These are phyloP conservation scores for Camelus dromedarius DNA, from an alignment of 2,113 vertebrate genomes.

Conservation along the genomic window DNA sequence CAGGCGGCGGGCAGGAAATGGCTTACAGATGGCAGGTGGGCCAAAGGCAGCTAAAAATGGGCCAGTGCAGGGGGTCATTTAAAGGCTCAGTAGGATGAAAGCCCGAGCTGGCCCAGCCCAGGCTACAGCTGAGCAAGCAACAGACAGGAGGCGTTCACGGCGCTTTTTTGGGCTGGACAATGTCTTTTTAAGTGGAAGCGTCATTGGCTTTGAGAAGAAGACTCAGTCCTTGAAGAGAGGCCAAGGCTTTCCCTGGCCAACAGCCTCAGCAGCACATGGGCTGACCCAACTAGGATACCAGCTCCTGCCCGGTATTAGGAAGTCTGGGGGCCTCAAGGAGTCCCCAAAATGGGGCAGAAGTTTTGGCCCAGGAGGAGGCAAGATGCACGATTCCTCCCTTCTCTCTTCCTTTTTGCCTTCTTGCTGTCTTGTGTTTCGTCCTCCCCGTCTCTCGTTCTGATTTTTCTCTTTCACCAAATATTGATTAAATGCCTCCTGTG, in stretches of 20 bases:
- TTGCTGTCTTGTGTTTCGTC: background rate
- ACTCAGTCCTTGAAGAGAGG: background rate
- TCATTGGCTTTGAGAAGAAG: background rate
- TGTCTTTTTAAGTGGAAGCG: background rate
- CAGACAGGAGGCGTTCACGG: background rate
- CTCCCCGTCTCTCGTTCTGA: no score
- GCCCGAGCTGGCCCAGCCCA: background rate
- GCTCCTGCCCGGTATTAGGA: background rate
- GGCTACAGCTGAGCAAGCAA: conserved; percentile 5
- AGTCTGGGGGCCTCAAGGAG: no score
- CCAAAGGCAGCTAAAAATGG: background rate
- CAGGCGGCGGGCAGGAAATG: background rate
- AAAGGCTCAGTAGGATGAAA: background rate
- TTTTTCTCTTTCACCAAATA: background rate
- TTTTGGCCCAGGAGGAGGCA: background rate
- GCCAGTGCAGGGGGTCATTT: background rate
- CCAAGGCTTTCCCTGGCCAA: background rate
- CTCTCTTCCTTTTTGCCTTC: background rate
- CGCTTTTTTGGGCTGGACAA: background rate
- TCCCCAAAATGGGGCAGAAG: background rate
- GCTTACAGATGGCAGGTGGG: background rate
- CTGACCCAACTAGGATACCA: accelerated
- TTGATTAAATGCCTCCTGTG: background rate
- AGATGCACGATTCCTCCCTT: accelerated
- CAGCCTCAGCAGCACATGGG: background rate